phyloP scores from a whole-genome alignment of 2,888 invertebrate genomes.

The Diaphora mendica region DNA sequence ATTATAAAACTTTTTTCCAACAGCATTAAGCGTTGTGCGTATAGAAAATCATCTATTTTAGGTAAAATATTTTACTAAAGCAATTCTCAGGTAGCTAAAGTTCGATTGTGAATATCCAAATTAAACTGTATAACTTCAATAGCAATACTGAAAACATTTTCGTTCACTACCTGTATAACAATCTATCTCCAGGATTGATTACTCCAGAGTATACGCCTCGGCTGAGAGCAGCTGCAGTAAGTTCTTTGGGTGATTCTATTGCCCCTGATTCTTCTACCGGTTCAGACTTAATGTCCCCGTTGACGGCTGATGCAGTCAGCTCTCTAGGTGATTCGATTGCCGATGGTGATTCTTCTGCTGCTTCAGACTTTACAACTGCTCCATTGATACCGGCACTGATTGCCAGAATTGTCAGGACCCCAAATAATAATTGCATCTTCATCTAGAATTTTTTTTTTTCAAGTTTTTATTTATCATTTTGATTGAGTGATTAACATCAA shows the following conservation, averaged over 20 bases:
- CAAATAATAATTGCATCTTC: slow-evolving; percentile 1
- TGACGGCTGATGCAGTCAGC: background rate
- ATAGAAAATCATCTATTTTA: background rate
- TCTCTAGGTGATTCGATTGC: background rate
- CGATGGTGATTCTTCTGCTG: background rate
- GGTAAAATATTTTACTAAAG: background rate
- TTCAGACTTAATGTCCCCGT: background rate
- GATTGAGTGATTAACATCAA: too few species aligned
- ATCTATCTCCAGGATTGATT: slow-evolving; percentile 52
- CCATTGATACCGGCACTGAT: background rate
- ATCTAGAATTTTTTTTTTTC: background rate
- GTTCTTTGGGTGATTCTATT: background rate
- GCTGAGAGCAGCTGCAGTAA: background rate
- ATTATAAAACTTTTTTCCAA: background rate
- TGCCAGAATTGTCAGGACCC: background rate
- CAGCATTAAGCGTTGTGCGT: too few species aligned
- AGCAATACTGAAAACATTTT: background rate
- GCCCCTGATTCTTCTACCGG: background rate
- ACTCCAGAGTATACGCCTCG: background rate
- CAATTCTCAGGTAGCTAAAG: background rate
- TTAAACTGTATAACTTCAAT: background rate
- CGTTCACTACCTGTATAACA: slow-evolving; percentile 58
- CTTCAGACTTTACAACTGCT: background rate
- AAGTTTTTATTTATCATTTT: background rate
- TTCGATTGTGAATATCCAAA: background rate